These are phyloP conservation scores for Grallaria varia DNA, from an alignment of 2,113 vertebrate species.

Conservation along the genomic window DNA sequence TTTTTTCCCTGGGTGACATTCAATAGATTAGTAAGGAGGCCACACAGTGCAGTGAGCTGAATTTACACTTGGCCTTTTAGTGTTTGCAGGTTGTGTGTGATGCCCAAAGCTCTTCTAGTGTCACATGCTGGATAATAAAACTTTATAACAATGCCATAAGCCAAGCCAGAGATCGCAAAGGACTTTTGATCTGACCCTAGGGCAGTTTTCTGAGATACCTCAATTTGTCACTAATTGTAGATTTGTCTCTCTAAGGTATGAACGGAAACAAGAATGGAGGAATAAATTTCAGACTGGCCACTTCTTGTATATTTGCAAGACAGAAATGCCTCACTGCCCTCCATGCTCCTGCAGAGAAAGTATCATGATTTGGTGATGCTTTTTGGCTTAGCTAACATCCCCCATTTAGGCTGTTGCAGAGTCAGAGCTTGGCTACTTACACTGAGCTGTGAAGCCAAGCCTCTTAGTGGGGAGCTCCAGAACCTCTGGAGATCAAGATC, in stretches of 20 bases:
- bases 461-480: neutral
- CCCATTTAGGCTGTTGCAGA: neutral
- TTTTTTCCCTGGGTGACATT: neutral
- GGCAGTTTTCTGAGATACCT: neutral
- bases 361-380: neutral
- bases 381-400: neutral
- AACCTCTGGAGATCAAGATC: neutral
- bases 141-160: neutral
- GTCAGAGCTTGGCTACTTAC: neutral
- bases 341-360: neutral
- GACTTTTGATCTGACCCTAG: neutral
- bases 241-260: neutral
- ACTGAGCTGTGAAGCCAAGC: neutral
- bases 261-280: neutral
- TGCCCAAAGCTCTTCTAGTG: slow-evolving; percentile 14
- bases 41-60: neutral
- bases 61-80: slow-evolving; percentile 35
- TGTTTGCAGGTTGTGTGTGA: neutral
- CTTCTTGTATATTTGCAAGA: neutral
- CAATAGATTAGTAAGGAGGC: slow-evolving; percentile 7
- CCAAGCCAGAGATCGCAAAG: neutral
- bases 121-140: neutral
- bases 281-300: neutral
- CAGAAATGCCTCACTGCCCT: neutral
- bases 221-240: neutral